These are phyloP conservation scores for Rhinogobio ventralis DNA, from an alignment of 2,797 vertebrate species.

Conservation along the genomic window DNA sequence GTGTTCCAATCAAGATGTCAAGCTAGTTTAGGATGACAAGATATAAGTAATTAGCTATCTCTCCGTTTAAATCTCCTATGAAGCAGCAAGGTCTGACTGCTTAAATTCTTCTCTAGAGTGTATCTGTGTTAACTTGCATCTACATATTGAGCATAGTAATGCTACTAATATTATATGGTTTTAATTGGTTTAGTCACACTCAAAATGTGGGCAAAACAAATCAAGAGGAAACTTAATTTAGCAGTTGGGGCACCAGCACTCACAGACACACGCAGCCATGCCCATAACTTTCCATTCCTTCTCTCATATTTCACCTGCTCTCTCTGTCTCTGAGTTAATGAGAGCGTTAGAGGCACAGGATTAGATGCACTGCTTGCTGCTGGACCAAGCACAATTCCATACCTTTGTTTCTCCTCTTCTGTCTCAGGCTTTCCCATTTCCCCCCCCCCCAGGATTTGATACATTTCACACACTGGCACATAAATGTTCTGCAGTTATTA, in stretches of 20 bases:
- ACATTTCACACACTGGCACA: background rate
- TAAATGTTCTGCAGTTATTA: background rate
- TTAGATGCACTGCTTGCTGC: slow-evolving; percentile 32
- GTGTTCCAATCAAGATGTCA: background rate
- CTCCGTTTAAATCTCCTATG: background rate
- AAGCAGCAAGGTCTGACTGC: background rate
- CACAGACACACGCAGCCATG: slow-evolving; percentile 7
- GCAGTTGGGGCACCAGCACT: slow-evolving; percentile 9
- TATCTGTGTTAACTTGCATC: background rate
- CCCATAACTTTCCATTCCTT: slow-evolving; percentile 15
- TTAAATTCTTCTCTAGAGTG: background rate
- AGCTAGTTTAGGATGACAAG: background rate
- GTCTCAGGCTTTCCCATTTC: background rate
- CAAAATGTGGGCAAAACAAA: slow-evolving; percentile 37
- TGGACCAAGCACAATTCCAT: slow-evolving; percentile 26
- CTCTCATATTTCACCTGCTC: slow-evolving; percentile 27
- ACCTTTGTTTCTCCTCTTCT: background rate
- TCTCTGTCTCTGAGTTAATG: slow-evolving; percentile 34
- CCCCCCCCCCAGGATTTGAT: background rate
- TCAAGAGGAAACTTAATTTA: slow-evolving; percentile 43
- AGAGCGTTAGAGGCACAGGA: slow-evolving; percentile 37
- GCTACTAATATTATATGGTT: slow-evolving; percentile 27
- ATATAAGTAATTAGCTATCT: background rate
- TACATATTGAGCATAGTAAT: slow-evolving; percentile 21
- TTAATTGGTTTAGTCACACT: slow-evolving; percentile 36